Evolutionary conservation across 2,113 vertebrate genomes (phyloP), one percentile per base, ranked within the genome.

Genomic region (Zosterops hypoxanthus): DNA sequence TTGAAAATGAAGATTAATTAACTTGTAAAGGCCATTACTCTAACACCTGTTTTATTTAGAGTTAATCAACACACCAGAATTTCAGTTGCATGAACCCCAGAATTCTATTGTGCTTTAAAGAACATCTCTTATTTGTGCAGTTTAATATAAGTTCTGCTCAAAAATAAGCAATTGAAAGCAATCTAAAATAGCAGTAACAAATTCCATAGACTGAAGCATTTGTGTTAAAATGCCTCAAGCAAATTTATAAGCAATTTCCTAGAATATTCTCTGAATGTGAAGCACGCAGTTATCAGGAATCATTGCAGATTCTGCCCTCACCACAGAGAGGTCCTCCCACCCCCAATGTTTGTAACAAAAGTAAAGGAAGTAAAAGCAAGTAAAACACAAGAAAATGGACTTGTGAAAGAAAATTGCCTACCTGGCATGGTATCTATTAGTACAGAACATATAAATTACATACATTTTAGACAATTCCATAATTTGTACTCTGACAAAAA

Each of bases 241-340:
- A 95, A 95, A 90, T 96, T 96, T 95, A 94, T 92, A 96, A 97
- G 90, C 86, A 88, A 94, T 97, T 96, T 96, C 90, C 92, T 96
- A 87, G 89, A 86, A 94, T 80, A 93, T 90, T 95, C 68, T 97
- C 69, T 34, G 56, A 72, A 77, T 92, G 88, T 92, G 94, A 92
- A 97, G 69, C 90, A 88, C 18, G 79, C 19, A 93, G 93, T 95
- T 92, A 94, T 82, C 75, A 70, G 80, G 63, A 94, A 94, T 86
- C 53, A 36, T 34, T 79, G 89, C 66, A 86, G 71, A 57, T 92
- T 90, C 59, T 82, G 86, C 64, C 81, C 89, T 97, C 70, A 72
- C 89, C 85, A 50, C 61, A 39, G 11, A 60, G 12, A 69, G 6
- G 11, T 33, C 4, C 36, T 9, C 83, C 14, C 42, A 80, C 68